phyloP scores from a whole-genome alignment of 2,888 invertebrate genomes.

The Plebejus melissa region DNA sequence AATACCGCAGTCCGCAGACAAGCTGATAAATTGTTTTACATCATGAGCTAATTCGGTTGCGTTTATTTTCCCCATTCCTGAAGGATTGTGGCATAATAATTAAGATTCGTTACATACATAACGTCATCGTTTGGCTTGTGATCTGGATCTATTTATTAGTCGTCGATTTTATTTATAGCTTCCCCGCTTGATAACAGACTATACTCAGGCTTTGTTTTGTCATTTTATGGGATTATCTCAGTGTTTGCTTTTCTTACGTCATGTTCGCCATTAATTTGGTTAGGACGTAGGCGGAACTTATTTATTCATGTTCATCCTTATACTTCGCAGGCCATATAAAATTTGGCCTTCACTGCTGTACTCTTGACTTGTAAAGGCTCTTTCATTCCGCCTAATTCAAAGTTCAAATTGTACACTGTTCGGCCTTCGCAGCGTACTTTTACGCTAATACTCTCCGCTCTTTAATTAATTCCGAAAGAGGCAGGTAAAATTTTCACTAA shows the following conservation, averaged over 20 bases:
- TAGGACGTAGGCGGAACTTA: neutral
- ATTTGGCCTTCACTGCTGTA: neutral
- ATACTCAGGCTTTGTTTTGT: neutral
- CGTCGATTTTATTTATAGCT: constrained; percentile 6
- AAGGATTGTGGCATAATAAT: constrained; percentile 18
- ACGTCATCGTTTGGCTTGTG: constrained; percentile 17
- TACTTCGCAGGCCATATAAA: neutral
- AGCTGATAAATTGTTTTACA: constrained; percentile 2
- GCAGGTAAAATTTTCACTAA: constrained; percentile 8
- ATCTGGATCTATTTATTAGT: constrained; percentile 23
- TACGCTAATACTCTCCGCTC: constrained; percentile 8
- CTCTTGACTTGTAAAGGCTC: neutral
- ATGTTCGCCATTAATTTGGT: constrained; percentile 14
- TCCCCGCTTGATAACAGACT: neutral
- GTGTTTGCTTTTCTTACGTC: constrained; percentile 6
- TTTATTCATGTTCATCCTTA: neutral
- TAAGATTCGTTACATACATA: neutral
- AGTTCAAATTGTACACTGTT: too few relatives aligned
- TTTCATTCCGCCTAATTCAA: neutral
- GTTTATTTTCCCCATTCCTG: constrained; percentile 11
- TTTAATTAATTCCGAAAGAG: constrained; percentile 7
- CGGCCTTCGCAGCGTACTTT: neutral
- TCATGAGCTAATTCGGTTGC: neutral
- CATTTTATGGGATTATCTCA: constrained; percentile 16
- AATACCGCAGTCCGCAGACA: neutral